Base-by-base conservation (phyloP, 2,888 invertebrate species). In the Hypolimnas misippus region DNA sequence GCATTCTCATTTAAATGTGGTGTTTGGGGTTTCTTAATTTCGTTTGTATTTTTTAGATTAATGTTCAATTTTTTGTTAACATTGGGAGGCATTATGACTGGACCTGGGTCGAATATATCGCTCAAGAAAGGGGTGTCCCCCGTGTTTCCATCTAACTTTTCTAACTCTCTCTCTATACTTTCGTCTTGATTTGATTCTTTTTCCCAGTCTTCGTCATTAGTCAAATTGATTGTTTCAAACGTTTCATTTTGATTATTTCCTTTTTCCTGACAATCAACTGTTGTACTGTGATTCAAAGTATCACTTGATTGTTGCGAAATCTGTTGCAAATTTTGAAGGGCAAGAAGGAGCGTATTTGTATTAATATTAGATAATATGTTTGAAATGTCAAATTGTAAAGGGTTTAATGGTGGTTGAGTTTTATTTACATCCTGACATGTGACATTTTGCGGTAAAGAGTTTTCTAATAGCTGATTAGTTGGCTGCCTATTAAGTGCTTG, bases 81-180 rank as follows among this genome's bases (percentile, higher is more conserved):
- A 71, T 77, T 86, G 3, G 79, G 70, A 8, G 84, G 84, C 63
- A 85, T 71, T 1, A 76, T 58, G 1, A 87, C 82, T 54, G 92
- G 90, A 17, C 86, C 84, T 1, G 92, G 92, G 67, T 92, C 91
- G 74, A 92, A 92, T 69, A 92, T 92, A 68, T 92, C 92, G 69
- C 89, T 86, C 76, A 92, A 77, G 82, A 91, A 92, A 69, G 91
- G 89, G 49, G 91, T 89, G 35, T 88, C 87, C 1, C 81, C 83
- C n/a, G 86, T 78, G 57, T 76, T 77, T 2, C 91, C 87, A 68
- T 91, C 89, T 68, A 91, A 62, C 63, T 74, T 78, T 69, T 86
- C 78, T 29, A 91, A 72, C 69, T 87, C 82, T 54, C 85, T 80
- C 67, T 92, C 91, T 59, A 90, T 90, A 63, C 84, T 87, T 33